Conservation (phyloP, 1,140 invertebrate genomes). For the Elymnias hypermnestra region DNA sequence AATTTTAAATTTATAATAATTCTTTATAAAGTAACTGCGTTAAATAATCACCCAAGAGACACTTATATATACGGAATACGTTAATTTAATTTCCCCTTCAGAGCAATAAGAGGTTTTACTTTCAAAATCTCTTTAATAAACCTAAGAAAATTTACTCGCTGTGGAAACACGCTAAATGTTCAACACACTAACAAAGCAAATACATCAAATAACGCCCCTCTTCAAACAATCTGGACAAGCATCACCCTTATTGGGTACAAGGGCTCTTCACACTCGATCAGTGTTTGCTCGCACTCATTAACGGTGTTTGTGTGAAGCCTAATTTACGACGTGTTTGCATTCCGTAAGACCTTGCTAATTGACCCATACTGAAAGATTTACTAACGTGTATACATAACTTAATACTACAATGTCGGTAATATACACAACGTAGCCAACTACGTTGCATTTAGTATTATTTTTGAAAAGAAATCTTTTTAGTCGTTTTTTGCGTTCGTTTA, state of each 20-base stretch:
- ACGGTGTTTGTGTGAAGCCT: constrained; percentile 57
- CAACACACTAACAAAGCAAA: constrained; percentile 35
- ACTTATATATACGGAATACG: no score
- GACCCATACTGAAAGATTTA: constrained; percentile 33
- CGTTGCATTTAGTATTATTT: no score
- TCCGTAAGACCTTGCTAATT: constrained; percentile 52
- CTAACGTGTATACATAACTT: neutral
- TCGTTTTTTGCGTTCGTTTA: no score
- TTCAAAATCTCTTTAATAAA: no score
- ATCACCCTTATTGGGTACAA: constrained; percentile 48
- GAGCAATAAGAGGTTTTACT: no score
- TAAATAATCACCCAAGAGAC: no score
- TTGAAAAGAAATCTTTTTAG: no score
- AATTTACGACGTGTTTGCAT: constrained; percentile 68
- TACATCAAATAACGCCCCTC: constrained; percentile 45
- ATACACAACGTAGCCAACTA: no score
- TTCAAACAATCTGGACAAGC: constrained; percentile 55
- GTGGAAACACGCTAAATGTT: constrained; percentile 2
- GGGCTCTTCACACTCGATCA: constrained; percentile 39
- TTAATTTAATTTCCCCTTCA: no score
- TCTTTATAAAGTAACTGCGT: no score
- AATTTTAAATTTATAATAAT: no score
- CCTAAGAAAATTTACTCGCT: neutral
- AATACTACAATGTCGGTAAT: no score
- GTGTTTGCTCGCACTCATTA: constrained; percentile 64